Percentiles rank a stretch among this genome's conserved stretches.
phyloP scores from a whole-genome alignment of 92 coral and sea anemone genomes.

The Phenganax marumi region DNA sequence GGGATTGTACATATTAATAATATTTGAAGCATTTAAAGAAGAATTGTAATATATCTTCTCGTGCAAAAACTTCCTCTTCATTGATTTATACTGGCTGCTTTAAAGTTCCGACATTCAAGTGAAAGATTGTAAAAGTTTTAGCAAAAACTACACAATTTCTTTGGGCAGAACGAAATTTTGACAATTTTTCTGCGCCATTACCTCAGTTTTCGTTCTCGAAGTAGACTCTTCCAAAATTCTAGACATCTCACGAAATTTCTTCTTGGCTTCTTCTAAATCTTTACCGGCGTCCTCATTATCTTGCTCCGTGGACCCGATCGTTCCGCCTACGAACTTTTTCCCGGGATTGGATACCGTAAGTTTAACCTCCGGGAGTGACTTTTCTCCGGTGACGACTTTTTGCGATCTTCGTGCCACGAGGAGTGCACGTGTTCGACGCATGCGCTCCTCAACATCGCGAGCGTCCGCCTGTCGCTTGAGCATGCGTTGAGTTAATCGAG shows the following conservation, averaged over 20 bases:
- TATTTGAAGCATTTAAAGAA: too few species aligned
- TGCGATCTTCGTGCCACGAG: conserved; percentile 13
- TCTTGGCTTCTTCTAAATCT: background rate
- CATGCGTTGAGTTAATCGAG: conserved; percentile 13
- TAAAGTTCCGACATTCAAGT: too few species aligned
- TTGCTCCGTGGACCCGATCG: background rate
- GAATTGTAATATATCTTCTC: too few species aligned
- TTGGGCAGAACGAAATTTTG: too few species aligned
- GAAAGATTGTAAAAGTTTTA: too few species aligned
- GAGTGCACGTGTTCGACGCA: conserved; percentile 32
- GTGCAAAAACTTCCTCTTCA: too few species aligned
- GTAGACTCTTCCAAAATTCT: conserved; percentile 2
- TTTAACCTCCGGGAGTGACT: background rate
- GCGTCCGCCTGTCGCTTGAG: conserved; percentile 9
- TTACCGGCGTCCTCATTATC: background rate
- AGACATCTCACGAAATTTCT: background rate
- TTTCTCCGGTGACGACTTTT: background rate
- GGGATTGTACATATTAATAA: too few species aligned
- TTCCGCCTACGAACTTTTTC: too few species aligned
- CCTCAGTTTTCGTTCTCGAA: background rate
- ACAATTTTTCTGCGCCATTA: background rate
- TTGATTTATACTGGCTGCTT: too few species aligned
- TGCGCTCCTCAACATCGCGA: conserved; percentile 26
- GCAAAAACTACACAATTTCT: too few species aligned
- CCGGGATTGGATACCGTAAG: background rate